These are phyloP conservation scores for Eristalis pertinax DNA, from an alignment of 2,888 invertebrate species.

Conservation along the genomic window DNA sequence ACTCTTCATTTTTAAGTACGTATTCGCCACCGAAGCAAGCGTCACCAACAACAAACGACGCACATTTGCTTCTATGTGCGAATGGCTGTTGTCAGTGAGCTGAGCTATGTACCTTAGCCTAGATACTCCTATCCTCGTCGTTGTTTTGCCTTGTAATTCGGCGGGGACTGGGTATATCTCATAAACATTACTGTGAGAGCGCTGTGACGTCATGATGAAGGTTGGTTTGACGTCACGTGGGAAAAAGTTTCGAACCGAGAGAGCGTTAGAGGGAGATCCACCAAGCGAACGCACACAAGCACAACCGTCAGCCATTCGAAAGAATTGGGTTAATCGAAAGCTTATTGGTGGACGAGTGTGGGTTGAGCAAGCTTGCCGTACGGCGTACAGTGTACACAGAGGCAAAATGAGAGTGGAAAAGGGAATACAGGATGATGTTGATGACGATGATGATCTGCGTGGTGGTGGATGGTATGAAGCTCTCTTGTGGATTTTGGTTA, in stretches of 20 bases:
- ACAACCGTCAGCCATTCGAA: slow-evolving; percentile 22
- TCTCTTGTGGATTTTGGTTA: slow-evolving; percentile 1
- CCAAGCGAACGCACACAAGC: neutral
- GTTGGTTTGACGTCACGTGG: slow-evolving; percentile 61
- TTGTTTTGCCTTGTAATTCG: slow-evolving; percentile 5
- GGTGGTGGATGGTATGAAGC: slow-evolving; percentile 22
- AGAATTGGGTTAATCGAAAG: slow-evolving; percentile 67
- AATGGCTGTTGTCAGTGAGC: slow-evolving; percentile 24
- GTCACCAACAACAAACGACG: slow-evolving; percentile 50
- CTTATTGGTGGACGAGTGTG: slow-evolving; percentile 28
- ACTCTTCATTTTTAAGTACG: slow-evolving; percentile 34
- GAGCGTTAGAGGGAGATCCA: neutral
- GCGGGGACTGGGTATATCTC: slow-evolving; percentile 19
- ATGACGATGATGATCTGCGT: neutral
- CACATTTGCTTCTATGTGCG: neutral
- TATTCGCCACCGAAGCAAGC: slow-evolving; percentile 58
- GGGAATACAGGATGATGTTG: neutral
- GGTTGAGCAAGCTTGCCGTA: slow-evolving; percentile 2
- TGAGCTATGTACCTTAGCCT: slow-evolving; percentile 35
- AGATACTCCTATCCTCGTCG: neutral
- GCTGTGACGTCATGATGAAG: slow-evolving; percentile 57
- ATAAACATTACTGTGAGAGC: slow-evolving; percentile 63
- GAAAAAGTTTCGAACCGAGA: slow-evolving; percentile 16
- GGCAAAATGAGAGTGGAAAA: slow-evolving; percentile 11
- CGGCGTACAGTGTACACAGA: no score